Percentiles rank a stretch among this genome's conserved stretches.
phyloP scores from a whole-genome alignment of 2,888 invertebrate genomes.

The Apamea sordens region DNA sequence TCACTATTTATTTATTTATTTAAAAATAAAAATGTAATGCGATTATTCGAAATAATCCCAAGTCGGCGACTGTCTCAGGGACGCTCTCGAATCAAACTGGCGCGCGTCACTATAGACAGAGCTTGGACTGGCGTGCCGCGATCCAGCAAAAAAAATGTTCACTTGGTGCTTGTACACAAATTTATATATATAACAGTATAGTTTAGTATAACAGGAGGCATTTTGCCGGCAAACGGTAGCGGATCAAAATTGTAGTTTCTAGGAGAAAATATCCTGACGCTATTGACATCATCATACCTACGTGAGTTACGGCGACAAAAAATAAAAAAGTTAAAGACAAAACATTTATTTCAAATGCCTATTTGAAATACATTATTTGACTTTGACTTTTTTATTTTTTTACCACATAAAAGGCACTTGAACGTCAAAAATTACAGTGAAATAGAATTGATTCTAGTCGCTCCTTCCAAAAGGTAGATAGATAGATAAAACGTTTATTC shows the following conservation, averaged over 20 bases:
- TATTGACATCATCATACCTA: background rate
- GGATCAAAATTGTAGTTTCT: background rate
- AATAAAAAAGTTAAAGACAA: background rate
- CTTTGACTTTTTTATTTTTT: too few species aligned
- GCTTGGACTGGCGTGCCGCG: background rate
- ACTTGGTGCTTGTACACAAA: conserved; percentile 21
- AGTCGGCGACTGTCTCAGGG: conserved; percentile 40
- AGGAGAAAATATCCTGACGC: background rate
- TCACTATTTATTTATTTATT: conserved; percentile 36
- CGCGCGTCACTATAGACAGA: background rate
- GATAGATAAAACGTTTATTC: too few species aligned
- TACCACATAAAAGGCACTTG: too few species aligned
- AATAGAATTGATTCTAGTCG: too few species aligned
- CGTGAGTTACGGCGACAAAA: background rate
- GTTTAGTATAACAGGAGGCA: background rate
- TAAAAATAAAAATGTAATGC: conserved; percentile 15
- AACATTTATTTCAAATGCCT: too few species aligned
- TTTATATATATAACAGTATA: too few species aligned
- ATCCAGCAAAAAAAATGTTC: background rate
- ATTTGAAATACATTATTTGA: too few species aligned
- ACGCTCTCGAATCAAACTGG: conserved; percentile 41
- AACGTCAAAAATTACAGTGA: too few species aligned
- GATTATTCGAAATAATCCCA: conserved; percentile 27
- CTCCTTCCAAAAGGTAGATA: too few species aligned
- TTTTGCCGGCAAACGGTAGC: background rate